Percentiles rank a stretch among this genome's conserved stretches.
These are phyloP conservation scores for Leucophenga varia DNA, from an alignment of 1,140 invertebrate genomes.

Conservation along the genomic window DNA sequence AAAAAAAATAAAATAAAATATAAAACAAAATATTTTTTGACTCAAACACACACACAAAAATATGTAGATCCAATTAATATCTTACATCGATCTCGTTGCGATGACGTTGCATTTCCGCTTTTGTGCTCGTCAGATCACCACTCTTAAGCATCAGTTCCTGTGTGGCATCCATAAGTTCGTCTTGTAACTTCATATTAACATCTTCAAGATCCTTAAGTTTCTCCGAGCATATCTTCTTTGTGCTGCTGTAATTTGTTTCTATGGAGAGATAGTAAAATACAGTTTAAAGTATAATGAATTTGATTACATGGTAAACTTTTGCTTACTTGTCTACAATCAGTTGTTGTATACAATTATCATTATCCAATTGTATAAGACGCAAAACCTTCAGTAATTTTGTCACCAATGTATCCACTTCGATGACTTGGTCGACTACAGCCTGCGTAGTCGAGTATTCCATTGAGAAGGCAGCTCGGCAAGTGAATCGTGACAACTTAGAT, in stretches of 20 bases:
- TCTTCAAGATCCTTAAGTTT: constrained; percentile 61
- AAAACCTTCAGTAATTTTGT: constrained; percentile 74
- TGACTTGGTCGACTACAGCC: constrained; percentile 70
- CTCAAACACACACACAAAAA: not conserved
- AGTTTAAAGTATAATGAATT: not conserved
- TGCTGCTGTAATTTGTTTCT: constrained; percentile 55
- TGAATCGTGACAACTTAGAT: constrained; percentile 51
- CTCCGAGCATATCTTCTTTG: constrained; percentile 56
- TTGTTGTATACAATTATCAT: constrained; percentile 66
- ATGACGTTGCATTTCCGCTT: constrained; percentile 59
- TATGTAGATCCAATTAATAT: constrained; percentile 24
- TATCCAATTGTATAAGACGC: constrained; percentile 69
- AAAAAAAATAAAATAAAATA: too few relatives aligned
- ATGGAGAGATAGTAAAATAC: not conserved
- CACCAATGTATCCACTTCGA: constrained; percentile 73
- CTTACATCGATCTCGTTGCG: constrained; percentile 59
- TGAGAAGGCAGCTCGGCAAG: constrained; percentile 54
- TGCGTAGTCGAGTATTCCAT: constrained; percentile 56
- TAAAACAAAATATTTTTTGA: too few relatives aligned
- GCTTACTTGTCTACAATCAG: constrained; percentile 58
- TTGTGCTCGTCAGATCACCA: constrained; percentile 58
- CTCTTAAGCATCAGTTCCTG: constrained; percentile 59
- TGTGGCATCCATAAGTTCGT: constrained; percentile 60
- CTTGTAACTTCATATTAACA: constrained; percentile 59
- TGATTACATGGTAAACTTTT: not conserved